These are phyloP conservation scores for Synergus itoensis DNA, from an alignment of 2,888 invertebrate genomes.

Conservation along the genomic window DNA sequence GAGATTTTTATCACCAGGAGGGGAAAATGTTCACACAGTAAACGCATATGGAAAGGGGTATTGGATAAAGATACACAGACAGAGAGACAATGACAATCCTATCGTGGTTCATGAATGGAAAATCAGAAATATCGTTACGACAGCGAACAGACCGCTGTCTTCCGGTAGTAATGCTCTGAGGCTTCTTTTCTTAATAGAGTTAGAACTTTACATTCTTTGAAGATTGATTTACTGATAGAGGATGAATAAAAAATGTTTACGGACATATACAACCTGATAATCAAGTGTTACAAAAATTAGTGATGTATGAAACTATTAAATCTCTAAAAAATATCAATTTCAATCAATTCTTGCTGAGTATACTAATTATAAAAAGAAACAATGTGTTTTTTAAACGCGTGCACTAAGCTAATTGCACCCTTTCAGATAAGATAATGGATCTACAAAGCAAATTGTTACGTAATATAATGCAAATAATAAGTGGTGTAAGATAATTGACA, in stretches of 20 bases:
- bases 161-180: slow-evolving; percentile 63
- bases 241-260: neutral
- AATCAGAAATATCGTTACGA: slow-evolving; percentile 71
- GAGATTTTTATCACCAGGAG: neutral
- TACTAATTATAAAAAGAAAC: neutral
- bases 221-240: slow-evolving; percentile 27
- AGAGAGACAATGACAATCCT: slow-evolving; percentile 66
- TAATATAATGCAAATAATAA: slow-evolving; percentile 29
- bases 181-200: slow-evolving; percentile 32
- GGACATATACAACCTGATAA: too few relatives aligned
- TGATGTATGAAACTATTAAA: too few relatives aligned
- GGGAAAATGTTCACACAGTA: slow-evolving; percentile 38
- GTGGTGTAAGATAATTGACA: slow-evolving; percentile 25
- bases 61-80: slow-evolving; percentile 32
- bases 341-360: too few relatives aligned
- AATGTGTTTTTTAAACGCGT: neutral
- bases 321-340: too few relatives aligned
- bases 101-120: slow-evolving; percentile 72
- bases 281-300: too few relatives aligned
- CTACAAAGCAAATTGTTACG: neutral
- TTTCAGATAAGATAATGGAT: neutral
- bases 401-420: slow-evolving; percentile 7
- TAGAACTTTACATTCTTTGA: slow-evolving; percentile 6
- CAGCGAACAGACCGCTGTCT: slow-evolving; percentile 62
- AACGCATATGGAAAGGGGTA: slow-evolving; percentile 14